phyloP scores from a whole-genome alignment of 64 coral and sea anemone genomes.

The Stichodactyla helianthus region DNA sequence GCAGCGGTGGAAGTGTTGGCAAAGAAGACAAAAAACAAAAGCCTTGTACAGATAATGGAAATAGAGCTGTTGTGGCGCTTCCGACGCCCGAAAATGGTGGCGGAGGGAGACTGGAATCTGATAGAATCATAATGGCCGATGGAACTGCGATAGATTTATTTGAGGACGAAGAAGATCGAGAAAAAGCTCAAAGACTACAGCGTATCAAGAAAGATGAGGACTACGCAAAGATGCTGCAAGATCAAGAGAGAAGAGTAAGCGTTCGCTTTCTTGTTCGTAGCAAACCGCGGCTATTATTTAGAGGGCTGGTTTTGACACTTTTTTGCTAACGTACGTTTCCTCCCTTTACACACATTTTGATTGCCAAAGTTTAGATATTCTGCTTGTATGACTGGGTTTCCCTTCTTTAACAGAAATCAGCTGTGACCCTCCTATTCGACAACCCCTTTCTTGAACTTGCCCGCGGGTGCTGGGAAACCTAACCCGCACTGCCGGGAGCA shows the following conservation, averaged over 20 bases:
- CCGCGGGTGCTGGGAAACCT: too few species aligned
- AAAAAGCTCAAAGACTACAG: slow-evolving; percentile 31
- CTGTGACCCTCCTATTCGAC: too few species aligned
- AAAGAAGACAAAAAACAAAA: slow-evolving; percentile 13
- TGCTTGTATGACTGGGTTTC: too few species aligned
- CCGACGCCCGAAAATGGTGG: slow-evolving; percentile 34
- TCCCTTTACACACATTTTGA: too few species aligned
- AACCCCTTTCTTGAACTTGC: too few species aligned
- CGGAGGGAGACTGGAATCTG: slow-evolving; percentile 69
- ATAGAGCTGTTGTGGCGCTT: slow-evolving; percentile 55
- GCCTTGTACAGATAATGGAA: slow-evolving; percentile 18
- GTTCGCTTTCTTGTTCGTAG: background rate
- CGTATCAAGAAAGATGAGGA: slow-evolving; percentile 53
- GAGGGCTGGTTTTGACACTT: too few species aligned
- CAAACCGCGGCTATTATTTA: too few species aligned
- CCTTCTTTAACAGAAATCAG: too few species aligned
- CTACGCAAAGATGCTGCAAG: slow-evolving; percentile 75
- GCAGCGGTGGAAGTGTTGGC: slow-evolving; percentile 8
- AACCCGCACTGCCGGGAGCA: too few species aligned
- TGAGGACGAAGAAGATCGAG: slow-evolving; percentile 65
- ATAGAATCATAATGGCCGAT: slow-evolving; percentile 88
- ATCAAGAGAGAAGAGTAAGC: slow-evolving; percentile 76
- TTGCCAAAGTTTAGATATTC: too few species aligned
- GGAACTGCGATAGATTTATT: slow-evolving; percentile 87
- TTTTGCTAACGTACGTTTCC: background rate